Evolutionary conservation across 1,140 invertebrate genomes (phyloP).

Genomic region (Uloborus diversus): DNA sequence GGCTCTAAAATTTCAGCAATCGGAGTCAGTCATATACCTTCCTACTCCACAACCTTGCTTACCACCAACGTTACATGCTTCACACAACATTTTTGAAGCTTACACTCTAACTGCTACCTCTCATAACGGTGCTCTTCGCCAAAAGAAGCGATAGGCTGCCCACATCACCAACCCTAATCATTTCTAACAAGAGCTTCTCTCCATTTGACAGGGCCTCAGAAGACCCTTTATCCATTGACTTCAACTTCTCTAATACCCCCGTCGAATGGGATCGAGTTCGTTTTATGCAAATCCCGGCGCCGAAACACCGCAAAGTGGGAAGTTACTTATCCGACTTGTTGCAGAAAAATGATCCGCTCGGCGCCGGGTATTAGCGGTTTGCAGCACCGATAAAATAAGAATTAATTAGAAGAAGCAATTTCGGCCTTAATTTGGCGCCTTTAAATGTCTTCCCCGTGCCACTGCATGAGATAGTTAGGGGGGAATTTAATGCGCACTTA

Average conservation of each 20-base stretch:
- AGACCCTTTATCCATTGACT: conserved; percentile 51
- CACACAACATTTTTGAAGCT: too few species aligned
- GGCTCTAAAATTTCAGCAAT: too few species aligned
- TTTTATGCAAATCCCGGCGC: conserved; percentile 38
- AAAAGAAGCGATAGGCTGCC: too few species aligned
- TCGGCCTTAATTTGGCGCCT: conserved; percentile 18
- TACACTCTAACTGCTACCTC: too few species aligned
- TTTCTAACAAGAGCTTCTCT: too few species aligned
- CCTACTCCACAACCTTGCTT: too few species aligned
- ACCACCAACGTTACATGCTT: too few species aligned
- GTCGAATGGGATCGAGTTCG: conserved; percentile 19
- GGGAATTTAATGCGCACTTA: background rate
- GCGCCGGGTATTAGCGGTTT: conserved; percentile 33
- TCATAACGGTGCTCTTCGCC: too few species aligned
- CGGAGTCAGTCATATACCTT: too few species aligned
- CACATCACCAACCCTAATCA: too few species aligned
- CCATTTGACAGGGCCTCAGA: conserved; percentile 15
- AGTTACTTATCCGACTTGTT: conserved; percentile 52
- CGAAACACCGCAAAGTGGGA: conserved; percentile 28
- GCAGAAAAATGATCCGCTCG: conserved; percentile 41
- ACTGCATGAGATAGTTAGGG: background rate
- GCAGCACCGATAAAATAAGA: conserved; percentile 46
- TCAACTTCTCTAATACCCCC: conserved; percentile 46
- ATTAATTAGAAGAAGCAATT: conserved; percentile 42
- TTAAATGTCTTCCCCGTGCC: conserved; percentile 10